These are phyloP conservation scores for Myxocyprinus asiaticus DNA, from an alignment of 2,113 vertebrate genomes.

Conservation along the genomic window DNA sequence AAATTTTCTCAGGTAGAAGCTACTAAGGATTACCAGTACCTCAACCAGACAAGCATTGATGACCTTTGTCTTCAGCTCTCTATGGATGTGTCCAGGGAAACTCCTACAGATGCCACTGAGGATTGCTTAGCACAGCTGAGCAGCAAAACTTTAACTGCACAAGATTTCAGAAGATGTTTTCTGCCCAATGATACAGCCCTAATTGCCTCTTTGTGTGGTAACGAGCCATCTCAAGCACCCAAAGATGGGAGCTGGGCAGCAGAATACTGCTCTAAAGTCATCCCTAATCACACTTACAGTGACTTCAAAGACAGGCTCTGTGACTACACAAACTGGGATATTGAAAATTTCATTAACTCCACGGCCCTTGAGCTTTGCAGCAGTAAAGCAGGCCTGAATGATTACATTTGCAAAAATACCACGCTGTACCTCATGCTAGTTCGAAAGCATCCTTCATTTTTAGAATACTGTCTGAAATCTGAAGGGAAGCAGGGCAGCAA, in stretches of 20 bases:
- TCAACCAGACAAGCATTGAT: constrained; percentile 75
- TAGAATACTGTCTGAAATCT: constrained; percentile 68
- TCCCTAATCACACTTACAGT: constrained; percentile 58
- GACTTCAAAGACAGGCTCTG: constrained; percentile 63
- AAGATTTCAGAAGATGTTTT: constrained; percentile 82
- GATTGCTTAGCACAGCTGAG: constrained; percentile 72
- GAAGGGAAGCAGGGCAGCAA: constrained; percentile 61
- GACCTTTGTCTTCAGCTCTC: constrained; percentile 75
- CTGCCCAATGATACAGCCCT: constrained; percentile 78
- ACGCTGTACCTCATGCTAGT: constrained; percentile 72
- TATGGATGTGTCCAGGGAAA: constrained; percentile 19
- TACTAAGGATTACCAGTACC: constrained; percentile 66
- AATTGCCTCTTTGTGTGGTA: constrained; percentile 71
- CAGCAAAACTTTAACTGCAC: constrained; percentile 71
- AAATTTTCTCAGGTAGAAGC: constrained; percentile 64
- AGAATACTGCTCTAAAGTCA: constrained; percentile 73
- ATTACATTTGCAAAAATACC: constrained; percentile 78
- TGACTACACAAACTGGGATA: constrained; percentile 66
- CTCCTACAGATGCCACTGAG: constrained; percentile 54
- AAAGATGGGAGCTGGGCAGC: constrained; percentile 75
- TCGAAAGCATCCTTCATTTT: constrained; percentile 64
- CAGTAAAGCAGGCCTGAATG: constrained; percentile 67
- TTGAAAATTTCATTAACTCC: constrained; percentile 59
- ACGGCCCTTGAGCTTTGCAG: constrained; percentile 70
- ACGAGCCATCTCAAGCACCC: constrained; percentile 59